Evolutionary conservation across 2,888 invertebrate genomes (phyloP), one percentile per base, ranked within the genome.

Genomic region (Andrena dorsata): DNA sequence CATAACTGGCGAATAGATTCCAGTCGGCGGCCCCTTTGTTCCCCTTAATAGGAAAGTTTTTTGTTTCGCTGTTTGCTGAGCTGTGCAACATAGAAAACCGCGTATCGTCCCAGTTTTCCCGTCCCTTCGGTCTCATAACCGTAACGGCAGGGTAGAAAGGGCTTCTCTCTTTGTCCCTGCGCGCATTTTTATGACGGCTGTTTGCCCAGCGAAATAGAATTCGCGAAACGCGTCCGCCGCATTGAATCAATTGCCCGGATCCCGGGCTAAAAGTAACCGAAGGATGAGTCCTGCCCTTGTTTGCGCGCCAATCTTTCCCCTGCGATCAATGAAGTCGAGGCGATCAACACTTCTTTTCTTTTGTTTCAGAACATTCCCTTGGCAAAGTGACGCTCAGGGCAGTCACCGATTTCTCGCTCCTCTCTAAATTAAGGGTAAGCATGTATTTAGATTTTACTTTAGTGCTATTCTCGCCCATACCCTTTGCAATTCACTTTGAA

Each of bases 381-480:
- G 83, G 75, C 77, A 80, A 80, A 83, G 82, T 83, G 86, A 79
- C 80, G 82, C 75, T 80, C 79, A 76, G 75, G 66, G 83, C 79
- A 58, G 56, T 72, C 74, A 82, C 74, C 61, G 82, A 79, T 75
- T 82, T 82, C 74, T 82, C 83, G 66, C 74, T 82, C 47, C 76
- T 78, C 64, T 81, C 77, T 65, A 88, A 78, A 86, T 63, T 80
- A 72, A 86, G 84, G 81, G 88, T 88, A 85, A 88, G 88, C 58
- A 5, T 47, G 2, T 53, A 53, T 56, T 20, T 26, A 13, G 13
- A 10, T 56, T 56, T 3, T 16, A 13, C 16, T 16, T 13, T 16
- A 41, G 16, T 1, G 41, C 0, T 13, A 41, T 13, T 13, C 41
- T 41, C 41, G 3, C 2, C 4, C 13, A 13, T 41, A 13, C 3